These are phyloP conservation scores for Nomia melanderi DNA, from an alignment of 1,140 invertebrate genomes.

Conservation along the genomic window DNA sequence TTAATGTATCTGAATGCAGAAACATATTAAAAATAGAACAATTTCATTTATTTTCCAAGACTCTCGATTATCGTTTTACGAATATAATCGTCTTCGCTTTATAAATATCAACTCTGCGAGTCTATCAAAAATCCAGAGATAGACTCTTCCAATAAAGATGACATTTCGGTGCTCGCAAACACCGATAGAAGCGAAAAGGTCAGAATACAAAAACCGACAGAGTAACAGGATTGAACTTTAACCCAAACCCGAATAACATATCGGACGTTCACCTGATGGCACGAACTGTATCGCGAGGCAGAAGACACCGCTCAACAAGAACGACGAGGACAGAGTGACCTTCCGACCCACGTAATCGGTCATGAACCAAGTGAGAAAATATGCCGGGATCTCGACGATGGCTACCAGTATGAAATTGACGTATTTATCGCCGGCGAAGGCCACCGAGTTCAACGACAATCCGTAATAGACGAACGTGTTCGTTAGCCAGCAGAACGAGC, in stretches of 20 bases:
- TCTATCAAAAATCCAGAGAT: too few relatives aligned
- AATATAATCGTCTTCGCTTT: too few relatives aligned
- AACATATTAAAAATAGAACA: too few relatives aligned
- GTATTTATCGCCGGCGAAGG: conserved; percentile 87
- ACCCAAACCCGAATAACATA: background rate
- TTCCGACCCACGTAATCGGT: conserved; percentile 85
- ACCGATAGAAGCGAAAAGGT: too few relatives aligned
- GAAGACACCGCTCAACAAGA: conserved; percentile 83
- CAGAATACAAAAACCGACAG: too few relatives aligned
- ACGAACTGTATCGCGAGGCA: conserved; percentile 70
- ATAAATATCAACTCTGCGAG: too few relatives aligned
- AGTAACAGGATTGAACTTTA: background rate
- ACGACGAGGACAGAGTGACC: conserved; percentile 82
- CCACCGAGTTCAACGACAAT: conserved; percentile 89
- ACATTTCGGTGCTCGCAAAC: too few relatives aligned
- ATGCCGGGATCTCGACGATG: conserved; percentile 87
- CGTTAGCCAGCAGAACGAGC: conserved; percentile 86
- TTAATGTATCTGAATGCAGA: too few relatives aligned
- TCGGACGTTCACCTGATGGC: conserved; percentile 68
- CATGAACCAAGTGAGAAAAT: conserved; percentile 84
- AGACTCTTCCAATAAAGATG: too few relatives aligned
- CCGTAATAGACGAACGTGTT: conserved; percentile 91
- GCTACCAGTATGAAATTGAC: conserved; percentile 87
- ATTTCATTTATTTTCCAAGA: too few relatives aligned
- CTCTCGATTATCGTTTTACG: too few relatives aligned